Evolutionary conservation across 2,888 invertebrate genomes (phyloP).

Genomic region (Eumacrocentrus americanus): DNA sequence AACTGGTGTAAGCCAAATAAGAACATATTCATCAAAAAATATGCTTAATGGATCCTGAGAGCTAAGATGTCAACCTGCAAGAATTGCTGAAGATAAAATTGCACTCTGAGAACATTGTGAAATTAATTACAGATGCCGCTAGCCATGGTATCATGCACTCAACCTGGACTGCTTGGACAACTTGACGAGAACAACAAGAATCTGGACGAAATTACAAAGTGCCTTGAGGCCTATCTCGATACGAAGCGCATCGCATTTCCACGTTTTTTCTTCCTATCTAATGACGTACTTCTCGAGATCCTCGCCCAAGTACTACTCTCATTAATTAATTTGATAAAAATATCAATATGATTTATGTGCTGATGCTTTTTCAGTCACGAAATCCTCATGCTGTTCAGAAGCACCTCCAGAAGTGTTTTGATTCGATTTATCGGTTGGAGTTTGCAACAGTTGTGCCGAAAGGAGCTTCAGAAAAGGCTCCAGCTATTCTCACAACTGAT

Average conservation of each 20-base stretch:
- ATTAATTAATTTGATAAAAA: not conserved
- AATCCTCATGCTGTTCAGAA: constrained; percentile 91
- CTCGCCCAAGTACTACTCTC: constrained; percentile 73
- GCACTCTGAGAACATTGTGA: too few species aligned
- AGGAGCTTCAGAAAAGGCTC: constrained; percentile 62
- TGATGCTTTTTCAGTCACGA: constrained; percentile 66
- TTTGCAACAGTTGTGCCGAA: constrained; percentile 70
- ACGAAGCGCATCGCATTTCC: constrained; percentile 88
- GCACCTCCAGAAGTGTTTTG: constrained; percentile 88
- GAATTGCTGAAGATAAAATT: too few species aligned
- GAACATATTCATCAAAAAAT: too few species aligned
- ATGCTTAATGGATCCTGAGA: too few species aligned
- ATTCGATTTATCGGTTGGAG: constrained; percentile 79
- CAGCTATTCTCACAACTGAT: constrained; percentile 74
- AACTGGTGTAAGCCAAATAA: too few species aligned
- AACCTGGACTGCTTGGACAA: constrained; percentile 72
- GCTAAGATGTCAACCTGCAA: too few species aligned
- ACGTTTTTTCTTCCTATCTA: constrained; percentile 87
- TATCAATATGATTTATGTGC: not conserved
- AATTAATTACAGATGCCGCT: constrained; percentile 74
- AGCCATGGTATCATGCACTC: constrained; percentile 81
- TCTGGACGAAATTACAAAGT: constrained; percentile 88
- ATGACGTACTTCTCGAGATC: constrained; percentile 88
- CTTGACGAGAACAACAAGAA: constrained; percentile 77
- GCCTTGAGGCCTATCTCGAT: constrained; percentile 87